Evolutionary conservation across 2,797 vertebrate genomes (phyloP), one percentile per base, ranked within the genome.

Genomic region (Distichodus sexfasciatus): DNA sequence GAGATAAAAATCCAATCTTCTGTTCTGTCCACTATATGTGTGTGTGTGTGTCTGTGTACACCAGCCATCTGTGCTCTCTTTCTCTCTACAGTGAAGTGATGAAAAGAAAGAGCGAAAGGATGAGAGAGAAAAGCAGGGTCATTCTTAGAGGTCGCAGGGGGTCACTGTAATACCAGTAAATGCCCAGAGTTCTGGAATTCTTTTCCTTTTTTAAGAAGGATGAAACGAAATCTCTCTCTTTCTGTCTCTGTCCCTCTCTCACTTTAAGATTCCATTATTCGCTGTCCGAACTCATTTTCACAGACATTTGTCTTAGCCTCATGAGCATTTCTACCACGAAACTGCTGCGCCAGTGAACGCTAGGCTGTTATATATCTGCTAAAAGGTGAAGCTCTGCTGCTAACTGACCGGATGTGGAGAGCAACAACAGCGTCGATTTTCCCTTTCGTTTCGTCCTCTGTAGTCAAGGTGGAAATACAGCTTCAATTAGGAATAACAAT

Each of bases 101-200:
- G 31, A 55, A 36, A 57, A 36, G 58, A 44, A 21, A 35, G 41
- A 46, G 2, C 19, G 35, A 17, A 14, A 26, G n/a, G 24, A 11
- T 15, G 55, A 61, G 26, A 23, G 17, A 36, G 17, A 28, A 23
- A 47, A 15, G 43, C 4, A 50, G 7, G 17, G 50, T 41, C 28
- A 23, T 62, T 55, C 23, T 57, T 6, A 24, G 41, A 31, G 65
- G 65, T 74, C 54, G 47, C 12, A 33, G 51, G 28, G n/a, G 62
- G 55, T 66, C 38, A 67, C 5, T 54, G 47, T 58, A 24, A 74
- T 74, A 63, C 35, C 41, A 69, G 31, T 68, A 12, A 47, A 19
- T 17, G 14, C 19, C 33, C 38, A 40, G 19, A 55, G 47, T 55
- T 17, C 10, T 46, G 48, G 19, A 55, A 55, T 55, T 17, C 10